Evolutionary conservation across 2,888 invertebrate species (phyloP), one percentile per base, ranked within the genome.

Genomic region (Rotaria socialis): DNA sequence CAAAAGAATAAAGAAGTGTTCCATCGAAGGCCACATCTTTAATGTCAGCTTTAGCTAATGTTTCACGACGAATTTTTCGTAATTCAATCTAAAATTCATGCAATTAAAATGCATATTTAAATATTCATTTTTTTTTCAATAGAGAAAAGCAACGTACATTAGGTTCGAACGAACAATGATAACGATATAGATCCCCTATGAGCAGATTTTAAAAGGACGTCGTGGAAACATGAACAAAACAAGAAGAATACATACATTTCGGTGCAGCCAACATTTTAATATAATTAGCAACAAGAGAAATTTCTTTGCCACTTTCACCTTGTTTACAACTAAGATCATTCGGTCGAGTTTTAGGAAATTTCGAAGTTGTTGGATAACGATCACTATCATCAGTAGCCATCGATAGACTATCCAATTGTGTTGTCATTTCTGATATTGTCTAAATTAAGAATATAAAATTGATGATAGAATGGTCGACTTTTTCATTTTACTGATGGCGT

Each of bases 1-100:
- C 88, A 0, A 90, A 89, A 43, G 90, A 87, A 87, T 89, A 91
- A 8, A 91, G 88, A 8, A 89, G 88, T 88, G 89, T 89, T 22
- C 91, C 91, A 89, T 91, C 91, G 88, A 91, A 91, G 3, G 89
- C 90, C 24, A 80, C 80, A 47, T 80, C 80, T 80, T 80, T 80
- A n/a, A 80, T 80, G 14, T 24, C 22, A 24, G 43, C 80, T 41
- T 80, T 80, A 14, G 47, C 80, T 24, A 47, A 80, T 80, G 47
- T 47, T 80, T 80, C 80, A 80, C 80, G 80, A 80, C 80, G 80
- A 43, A 80, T 80, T 47, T 80, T 80, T 80, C 80, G 80, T 47
- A 47, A 14, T 80, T 80, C 80, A 80, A 80, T 80, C 67, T 67
- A 41, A 67, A 67, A 8, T 52, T 52, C 16, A 16, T 52, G 4